Evolutionary conservation across 2,888 invertebrate genomes (phyloP), one percentile per base, ranked within the genome.

Genomic region (Glyphotaelius pellucidus): DNA sequence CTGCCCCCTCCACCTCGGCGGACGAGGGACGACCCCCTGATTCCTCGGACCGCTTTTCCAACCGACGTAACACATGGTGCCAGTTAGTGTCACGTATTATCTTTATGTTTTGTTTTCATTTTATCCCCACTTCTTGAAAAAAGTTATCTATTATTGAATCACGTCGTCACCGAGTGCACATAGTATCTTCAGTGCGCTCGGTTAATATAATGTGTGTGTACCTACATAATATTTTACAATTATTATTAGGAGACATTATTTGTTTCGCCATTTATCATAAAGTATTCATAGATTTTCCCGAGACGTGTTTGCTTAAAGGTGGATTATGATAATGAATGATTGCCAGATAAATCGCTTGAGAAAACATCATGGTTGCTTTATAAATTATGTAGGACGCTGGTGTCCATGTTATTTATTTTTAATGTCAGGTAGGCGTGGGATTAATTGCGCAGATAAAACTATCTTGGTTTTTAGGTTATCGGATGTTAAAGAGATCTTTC

Each of bases 41-140:
- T 30, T 80, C 89, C 32, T 47, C 85, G 7, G 91, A 91, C 25
- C 93, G 92, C 80, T 80, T 90, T 38, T n/a, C 95, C 94, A 95
- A 95, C 92, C 96, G 96, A 94, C 95, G 96, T 94, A 96, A 96
- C 95, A 96, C 96, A 94, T 96, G 96, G 96, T 96, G 96, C 95
- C 95, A 96, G 96, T 96, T 95, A 96, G 96, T 92, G 81, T 67
- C 67, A 25, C 12, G 11, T 47, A 35, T 91, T 81, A 81, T 81
- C 2, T 67, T 52, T 52, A 52, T 67, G 52, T 52, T 52, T 52
- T 52, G 52, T 67, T 67, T 67, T 67, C n/a, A 67, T 67, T 67
- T 67, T n/a, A 67, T 67, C 67, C 25, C 67, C 25, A n/a, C 67
- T 67, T 67, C 67, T 67, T 67, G 25, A 67, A 67, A n/a, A 67